phyloP scores from a whole-genome alignment of 2,797 vertebrate genomes.

The Sitta carolinensis region DNA sequence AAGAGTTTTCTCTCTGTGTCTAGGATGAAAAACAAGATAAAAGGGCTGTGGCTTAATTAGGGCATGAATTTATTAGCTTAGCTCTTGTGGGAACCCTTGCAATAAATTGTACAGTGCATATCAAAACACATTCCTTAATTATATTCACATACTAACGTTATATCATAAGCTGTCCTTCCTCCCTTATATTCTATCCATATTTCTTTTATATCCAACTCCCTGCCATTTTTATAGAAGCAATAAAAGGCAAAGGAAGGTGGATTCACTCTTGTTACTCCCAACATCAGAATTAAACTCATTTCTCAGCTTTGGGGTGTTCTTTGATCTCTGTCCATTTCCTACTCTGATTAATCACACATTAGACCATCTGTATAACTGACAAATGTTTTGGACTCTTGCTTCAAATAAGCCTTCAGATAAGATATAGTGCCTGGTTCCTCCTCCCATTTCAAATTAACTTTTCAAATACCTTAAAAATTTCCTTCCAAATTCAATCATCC shows the following conservation, averaged over 20 bases:
- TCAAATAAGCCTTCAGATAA: constrained; percentile 40
- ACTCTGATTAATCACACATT: neutral
- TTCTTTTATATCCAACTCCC: neutral
- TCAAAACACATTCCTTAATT: neutral
- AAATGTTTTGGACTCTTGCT: neutral
- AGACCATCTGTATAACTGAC: neutral
- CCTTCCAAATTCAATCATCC: constrained; percentile 8
- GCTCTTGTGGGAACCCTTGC: neutral
- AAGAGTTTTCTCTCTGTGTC: neutral
- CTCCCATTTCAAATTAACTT: constrained; percentile 43
- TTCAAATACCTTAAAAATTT: constrained; percentile 36
- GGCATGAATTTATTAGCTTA: constrained; percentile 25
- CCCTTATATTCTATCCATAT: neutral
- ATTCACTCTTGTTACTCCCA: neutral
- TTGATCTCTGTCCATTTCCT: neutral
- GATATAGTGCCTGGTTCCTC: neutral
- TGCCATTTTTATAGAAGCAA: neutral
- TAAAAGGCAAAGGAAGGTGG: neutral
- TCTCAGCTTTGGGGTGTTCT: neutral
- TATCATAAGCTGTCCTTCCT: neutral
- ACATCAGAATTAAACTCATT: neutral
- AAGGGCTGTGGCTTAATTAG: neutral
- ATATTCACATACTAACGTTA: neutral
- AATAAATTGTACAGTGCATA: neutral
- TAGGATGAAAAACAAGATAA: neutral